Evolutionary conservation across 1,140 invertebrate species (phyloP).

Genomic region (Artemia franciscana): DNA sequence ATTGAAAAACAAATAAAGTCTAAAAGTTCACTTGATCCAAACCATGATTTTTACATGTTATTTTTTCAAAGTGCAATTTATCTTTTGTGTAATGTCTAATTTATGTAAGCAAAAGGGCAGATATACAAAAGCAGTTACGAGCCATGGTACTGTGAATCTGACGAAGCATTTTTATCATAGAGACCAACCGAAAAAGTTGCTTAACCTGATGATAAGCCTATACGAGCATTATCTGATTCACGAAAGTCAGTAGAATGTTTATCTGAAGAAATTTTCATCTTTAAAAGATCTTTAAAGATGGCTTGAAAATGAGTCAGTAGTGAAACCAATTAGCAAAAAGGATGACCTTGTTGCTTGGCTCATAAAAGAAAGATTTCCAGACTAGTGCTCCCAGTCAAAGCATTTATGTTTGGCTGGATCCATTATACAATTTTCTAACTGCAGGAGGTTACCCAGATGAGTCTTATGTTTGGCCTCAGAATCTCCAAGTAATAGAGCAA

Average conservation of each 20-base stretch:
- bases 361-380: conserved; percentile 34
- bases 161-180: conserved; percentile 73
- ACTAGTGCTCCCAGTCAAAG: conserved; percentile 58
- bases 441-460: conserved; percentile 48
- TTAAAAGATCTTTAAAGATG: conserved; percentile 56
- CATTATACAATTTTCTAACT: conserved; percentile 82
- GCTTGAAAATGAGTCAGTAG: conserved; percentile 41
- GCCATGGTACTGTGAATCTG: conserved; percentile 85
- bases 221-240: conserved; percentile 42
- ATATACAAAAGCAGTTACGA: conserved; percentile 69
- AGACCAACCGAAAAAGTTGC: conserved; percentile 41
- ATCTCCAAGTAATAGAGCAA: conserved; percentile 81
- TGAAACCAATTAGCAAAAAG: conserved; percentile 44
- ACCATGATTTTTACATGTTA: no score
- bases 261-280: conserved; percentile 85
- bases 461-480: conserved; percentile 49
- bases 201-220: conserved; percentile 26
- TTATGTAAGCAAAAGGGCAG: conserved; percentile 39
- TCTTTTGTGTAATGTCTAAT: no score
- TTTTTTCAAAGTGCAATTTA: no score
- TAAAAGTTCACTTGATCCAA: no score
- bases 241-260: conserved; percentile 72
- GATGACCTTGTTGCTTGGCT: conserved; percentile 37
- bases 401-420: conserved; percentile 97
- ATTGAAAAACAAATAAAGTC: no score